Evolutionary conservation across 2,888 invertebrate genomes (phyloP), one percentile per base, ranked within the genome.

Genomic region (Drosophila sordidula): DNA sequence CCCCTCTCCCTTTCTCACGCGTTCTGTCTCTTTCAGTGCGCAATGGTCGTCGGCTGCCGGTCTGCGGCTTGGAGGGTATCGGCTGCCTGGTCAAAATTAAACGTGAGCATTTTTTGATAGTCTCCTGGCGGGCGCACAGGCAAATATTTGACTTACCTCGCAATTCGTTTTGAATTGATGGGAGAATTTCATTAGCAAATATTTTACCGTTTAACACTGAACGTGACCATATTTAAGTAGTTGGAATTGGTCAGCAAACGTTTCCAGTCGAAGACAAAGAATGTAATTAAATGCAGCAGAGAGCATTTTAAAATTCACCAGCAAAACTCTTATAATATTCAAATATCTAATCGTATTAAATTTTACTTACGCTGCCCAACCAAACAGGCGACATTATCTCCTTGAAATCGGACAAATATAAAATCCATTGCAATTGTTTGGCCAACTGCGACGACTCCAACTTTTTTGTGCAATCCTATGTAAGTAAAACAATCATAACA

Each of bases 391-490:
- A 93, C 76, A 92, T 94, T 50, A 94, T 93, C 72, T 93, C 93
- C 38, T 86, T 95, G 6, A 93, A 93, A 80, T 92, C 92, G 41
- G 91, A 90, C 25, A 93, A 92, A 18, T 93, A 93, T 77, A 93
- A 94, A 84, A 93, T 94, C 52, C 93, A 94, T 78, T 96, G 96
- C 83, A 93, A 93, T 34, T 96, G 96, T 83, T 91, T 94, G 58
- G 94, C 95, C 11, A 94, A 95, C 71, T 96, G 96, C 78, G 95
- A 95, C 78, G 95, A 96, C 79, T 95, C 95, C 0, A 95, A 94
- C 87, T 96, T 95, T 78, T 93, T 95, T 9, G 92, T 95, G 11
- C 95, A 95, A 67, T 93, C 93, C 12, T 93, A 93, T 87, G 95
- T 95, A 90, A 92, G 93, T 93, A 59, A 14, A 46, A 41, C 4